Conservation (phyloP, 2,113 vertebrate species). For the Dromiciops gliroides region DNA sequence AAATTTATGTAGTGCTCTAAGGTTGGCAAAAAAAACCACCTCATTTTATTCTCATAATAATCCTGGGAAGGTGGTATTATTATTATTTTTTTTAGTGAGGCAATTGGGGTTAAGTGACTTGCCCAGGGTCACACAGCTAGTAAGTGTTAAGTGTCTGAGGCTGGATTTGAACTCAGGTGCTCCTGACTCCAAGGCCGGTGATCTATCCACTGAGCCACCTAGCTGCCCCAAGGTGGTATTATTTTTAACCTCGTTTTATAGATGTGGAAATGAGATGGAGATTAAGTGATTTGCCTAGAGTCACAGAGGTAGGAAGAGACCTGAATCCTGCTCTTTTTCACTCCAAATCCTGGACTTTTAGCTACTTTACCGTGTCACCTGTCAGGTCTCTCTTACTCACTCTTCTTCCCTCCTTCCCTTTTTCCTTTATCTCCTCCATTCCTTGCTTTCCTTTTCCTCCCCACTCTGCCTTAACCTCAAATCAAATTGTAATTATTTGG, state of each 20-base stretch:
- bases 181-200: too few relatives aligned
- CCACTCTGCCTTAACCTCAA: not conserved
- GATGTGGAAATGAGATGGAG: too few relatives aligned
- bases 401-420: not conserved
- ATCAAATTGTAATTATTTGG: not conserved
- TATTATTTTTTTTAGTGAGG: too few relatives aligned
- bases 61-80: too few relatives aligned
- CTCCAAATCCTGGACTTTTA: not conserved
- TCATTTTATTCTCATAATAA: not conserved
- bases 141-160: too few relatives aligned
- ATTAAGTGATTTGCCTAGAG: too few relatives aligned
- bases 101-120: not conserved
- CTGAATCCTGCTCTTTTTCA: not conserved
- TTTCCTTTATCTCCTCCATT: not conserved
- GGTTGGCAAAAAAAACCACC: not conserved
- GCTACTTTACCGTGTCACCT: not conserved
- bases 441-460: not conserved
- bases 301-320: too few relatives aligned
- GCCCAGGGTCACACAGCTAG: not conserved
- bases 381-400: not conserved
- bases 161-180: not conserved
- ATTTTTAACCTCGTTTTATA: too few relatives aligned
- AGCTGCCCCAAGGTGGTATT: too few relatives aligned
- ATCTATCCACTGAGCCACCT: too few relatives aligned
- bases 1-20: not conserved